These are phyloP conservation scores for Catharus ustulatus DNA, from an alignment of 2,797 vertebrate genomes.

Conservation along the genomic window DNA sequence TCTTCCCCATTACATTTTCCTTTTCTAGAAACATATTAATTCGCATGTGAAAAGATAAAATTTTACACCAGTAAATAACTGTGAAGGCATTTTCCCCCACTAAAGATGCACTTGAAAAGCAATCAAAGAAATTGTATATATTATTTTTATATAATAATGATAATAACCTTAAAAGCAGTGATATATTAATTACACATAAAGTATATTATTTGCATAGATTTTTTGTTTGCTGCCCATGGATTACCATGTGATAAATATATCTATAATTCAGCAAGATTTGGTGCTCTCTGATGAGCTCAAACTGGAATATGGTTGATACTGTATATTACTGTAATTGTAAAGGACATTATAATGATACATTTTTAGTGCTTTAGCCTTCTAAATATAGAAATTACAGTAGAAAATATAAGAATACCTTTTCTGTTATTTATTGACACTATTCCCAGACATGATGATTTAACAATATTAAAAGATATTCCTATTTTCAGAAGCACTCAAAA, in stretches of 20 bases:
- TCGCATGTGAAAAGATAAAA: constrained; percentile 22
- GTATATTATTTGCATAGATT: constrained; percentile 50
- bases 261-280: background rate
- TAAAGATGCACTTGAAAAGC: constrained; percentile 3
- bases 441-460: background rate
- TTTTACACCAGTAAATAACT: background rate
- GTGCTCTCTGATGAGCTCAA: background rate
- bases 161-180: background rate
- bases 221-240: background rate
- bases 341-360: background rate
- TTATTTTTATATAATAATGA: constrained; percentile 29
- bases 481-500: constrained; percentile 45
- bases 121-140: constrained; percentile 20
- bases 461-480: constrained; percentile 8
- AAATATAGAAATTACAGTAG: background rate
- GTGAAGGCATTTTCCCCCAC: constrained; percentile 11
- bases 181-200: constrained; percentile 15
- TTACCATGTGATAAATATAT: background rate
- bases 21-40: constrained; percentile 14
- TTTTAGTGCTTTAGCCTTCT: background rate
- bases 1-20: background rate
- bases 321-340: background rate
- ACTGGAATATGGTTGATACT: background rate
- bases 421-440: background rate
- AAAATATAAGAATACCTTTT: background rate